These are phyloP conservation scores for Lathronympha strigana DNA, from an alignment of 2,888 invertebrate species.

Conservation along the genomic window DNA sequence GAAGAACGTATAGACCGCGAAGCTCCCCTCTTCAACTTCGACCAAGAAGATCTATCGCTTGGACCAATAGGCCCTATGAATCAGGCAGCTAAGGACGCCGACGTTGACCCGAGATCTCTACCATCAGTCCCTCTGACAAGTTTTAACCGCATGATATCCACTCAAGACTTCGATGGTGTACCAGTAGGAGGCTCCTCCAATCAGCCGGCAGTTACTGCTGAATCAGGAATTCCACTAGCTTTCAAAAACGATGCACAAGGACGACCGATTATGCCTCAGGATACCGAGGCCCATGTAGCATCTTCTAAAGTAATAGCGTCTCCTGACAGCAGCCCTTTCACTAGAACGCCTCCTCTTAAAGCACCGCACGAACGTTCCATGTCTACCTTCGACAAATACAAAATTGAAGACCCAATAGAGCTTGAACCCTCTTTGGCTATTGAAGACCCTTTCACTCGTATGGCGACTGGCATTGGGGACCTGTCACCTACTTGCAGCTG, in stretches of 20 bases:
- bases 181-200: not conserved
- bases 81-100: not conserved
- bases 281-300: not conserved
- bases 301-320: not conserved
- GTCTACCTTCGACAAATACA: conserved; percentile 7
- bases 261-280: not conserved
- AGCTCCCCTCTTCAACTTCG: not conserved
- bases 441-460: not conserved
- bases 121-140: not conserved
- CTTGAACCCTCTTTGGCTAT: not conserved
- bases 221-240: not conserved
- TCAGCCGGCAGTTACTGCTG: not conserved
- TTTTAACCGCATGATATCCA: not conserved
- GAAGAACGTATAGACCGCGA: conserved; percentile 18
- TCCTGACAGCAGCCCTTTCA: not conserved
- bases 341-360: not conserved
- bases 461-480: not conserved
- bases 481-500: conserved; percentile 1
- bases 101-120: not conserved
- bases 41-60: not conserved
- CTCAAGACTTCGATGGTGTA: conserved; percentile 4
- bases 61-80: not conserved
- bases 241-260: not conserved
- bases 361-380: not conserved
- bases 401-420: not conserved